Conservation (phyloP, 2,888 invertebrate species). For the Folsomia candida region DNA sequence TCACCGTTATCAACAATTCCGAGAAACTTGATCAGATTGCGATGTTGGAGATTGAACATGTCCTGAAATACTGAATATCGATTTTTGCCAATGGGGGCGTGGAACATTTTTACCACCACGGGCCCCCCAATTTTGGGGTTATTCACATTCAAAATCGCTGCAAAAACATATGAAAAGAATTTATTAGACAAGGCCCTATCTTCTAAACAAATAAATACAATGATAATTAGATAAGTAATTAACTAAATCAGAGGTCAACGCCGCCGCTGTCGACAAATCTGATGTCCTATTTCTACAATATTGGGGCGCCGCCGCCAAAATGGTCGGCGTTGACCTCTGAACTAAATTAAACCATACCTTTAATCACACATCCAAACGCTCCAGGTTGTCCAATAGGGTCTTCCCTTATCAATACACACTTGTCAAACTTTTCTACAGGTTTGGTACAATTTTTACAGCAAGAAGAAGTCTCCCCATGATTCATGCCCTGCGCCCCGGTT, state of each 20-base stretch:
- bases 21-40: slow-evolving; percentile 19
- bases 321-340: too few species aligned
- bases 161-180: not conserved
- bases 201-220: too few species aligned
- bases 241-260: too few species aligned
- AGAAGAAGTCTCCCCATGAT: too few species aligned
- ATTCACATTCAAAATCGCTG: slow-evolving; percentile 12
- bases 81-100: slow-evolving; percentile 5
- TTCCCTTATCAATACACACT: not conserved
- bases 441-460: not conserved
- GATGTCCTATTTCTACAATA: too few species aligned
- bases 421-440: slow-evolving; percentile 13
- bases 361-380: slow-evolving; percentile 17
- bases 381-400: slow-evolving; percentile 12
- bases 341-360: not conserved
- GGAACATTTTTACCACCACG: slow-evolving; percentile 17
- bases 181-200: not conserved
- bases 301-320: too few species aligned
- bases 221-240: too few species aligned
- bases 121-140: not conserved
- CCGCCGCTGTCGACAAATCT: too few species aligned
- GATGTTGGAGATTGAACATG: slow-evolving; percentile 16
- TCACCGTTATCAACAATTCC: slow-evolving; percentile 24
- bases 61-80: slow-evolving; percentile 7
- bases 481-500: too few species aligned